Evolutionary conservation across 53 echinoderm and acorn worm species (phyloP).

Genomic region (Holothuria leucospilota): DNA sequence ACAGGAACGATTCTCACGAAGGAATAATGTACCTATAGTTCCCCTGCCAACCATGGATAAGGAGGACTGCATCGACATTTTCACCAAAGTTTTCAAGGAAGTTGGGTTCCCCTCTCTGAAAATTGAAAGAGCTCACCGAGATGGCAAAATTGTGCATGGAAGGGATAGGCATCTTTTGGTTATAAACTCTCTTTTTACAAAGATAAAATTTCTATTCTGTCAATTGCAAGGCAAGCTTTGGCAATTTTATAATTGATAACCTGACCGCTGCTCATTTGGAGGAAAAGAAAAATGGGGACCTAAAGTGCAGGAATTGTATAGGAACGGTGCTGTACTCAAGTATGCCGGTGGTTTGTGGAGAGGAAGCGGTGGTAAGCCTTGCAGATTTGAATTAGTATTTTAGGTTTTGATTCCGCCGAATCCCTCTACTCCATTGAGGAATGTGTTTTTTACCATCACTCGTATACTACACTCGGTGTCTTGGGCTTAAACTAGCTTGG

Average conservation of each 20-base stretch:
- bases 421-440: too few species aligned
- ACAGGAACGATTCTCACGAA: too few species aligned
- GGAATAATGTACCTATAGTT: too few species aligned
- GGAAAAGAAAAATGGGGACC: too few species aligned
- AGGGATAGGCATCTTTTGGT: slow-evolving; percentile 24
- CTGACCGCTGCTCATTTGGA: not conserved
- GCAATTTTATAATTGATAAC: not conserved
- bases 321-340: not conserved
- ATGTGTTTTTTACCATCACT: too few species aligned
- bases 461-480: too few species aligned
- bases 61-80: not conserved
- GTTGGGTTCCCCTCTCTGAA: slow-evolving; percentile 12
- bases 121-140: too few species aligned
- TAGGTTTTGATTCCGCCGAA: too few species aligned
- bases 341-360: not conserved
- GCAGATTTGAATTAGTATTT: too few species aligned
- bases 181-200: not conserved
- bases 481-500: too few species aligned
- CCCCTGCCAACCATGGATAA: too few species aligned
- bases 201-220: not conserved
- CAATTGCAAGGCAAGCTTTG: not conserved
- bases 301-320: slow-evolving; percentile 7
- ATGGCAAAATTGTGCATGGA: not conserved
- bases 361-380: too few species aligned
- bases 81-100: not conserved